These are phyloP conservation scores for Poeciliopsis turrubarensis DNA, from an alignment of 2,113 vertebrate genomes.

Conservation along the genomic window DNA sequence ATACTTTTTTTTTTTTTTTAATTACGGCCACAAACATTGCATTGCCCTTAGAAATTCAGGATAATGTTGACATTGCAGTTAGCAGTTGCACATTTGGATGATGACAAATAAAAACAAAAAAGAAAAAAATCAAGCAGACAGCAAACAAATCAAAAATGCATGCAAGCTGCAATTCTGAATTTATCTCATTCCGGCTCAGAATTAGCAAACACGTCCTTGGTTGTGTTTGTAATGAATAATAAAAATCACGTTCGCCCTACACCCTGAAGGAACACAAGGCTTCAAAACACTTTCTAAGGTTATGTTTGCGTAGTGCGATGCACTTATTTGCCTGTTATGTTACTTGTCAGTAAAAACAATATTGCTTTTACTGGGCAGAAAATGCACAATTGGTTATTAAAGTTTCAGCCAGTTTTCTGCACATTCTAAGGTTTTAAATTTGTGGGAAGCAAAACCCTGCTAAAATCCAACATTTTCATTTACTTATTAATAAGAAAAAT, in stretches of 20 bases:
- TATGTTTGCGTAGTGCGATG: slow-evolving; percentile 57
- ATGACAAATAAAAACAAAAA: background rate
- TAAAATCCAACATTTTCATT: slow-evolving; percentile 32
- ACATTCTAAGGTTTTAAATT: slow-evolving; percentile 2
- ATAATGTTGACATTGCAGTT: slow-evolving; percentile 1
- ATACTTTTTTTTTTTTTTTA: slow-evolving; percentile 1
- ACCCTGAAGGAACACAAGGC: slow-evolving; percentile 53
- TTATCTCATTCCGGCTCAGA: slow-evolving; percentile 24
- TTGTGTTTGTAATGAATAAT: slow-evolving; percentile 64
- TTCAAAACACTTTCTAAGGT: slow-evolving; percentile 52
- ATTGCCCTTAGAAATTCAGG: background rate
- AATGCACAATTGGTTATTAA: slow-evolving; percentile 20
- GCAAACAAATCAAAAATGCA: background rate
- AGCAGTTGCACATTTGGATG: background rate
- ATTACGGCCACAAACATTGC: slow-evolving; percentile 27
- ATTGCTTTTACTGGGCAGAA: slow-evolving; percentile 27
- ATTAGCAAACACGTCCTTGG: slow-evolving; percentile 40
- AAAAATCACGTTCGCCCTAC: slow-evolving; percentile 57
- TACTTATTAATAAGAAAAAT: slow-evolving; percentile 5
- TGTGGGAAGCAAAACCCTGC: slow-evolving; percentile 20
- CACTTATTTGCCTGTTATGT: slow-evolving; percentile 63
- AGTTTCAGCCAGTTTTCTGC: slow-evolving; percentile 16
- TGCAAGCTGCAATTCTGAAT: slow-evolving; percentile 12
- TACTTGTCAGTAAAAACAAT: slow-evolving; percentile 61
- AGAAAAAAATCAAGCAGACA: background rate